Conservation (phyloP, 2,113 vertebrate genomes). For the Oncorhynchus clarkii region DNA sequence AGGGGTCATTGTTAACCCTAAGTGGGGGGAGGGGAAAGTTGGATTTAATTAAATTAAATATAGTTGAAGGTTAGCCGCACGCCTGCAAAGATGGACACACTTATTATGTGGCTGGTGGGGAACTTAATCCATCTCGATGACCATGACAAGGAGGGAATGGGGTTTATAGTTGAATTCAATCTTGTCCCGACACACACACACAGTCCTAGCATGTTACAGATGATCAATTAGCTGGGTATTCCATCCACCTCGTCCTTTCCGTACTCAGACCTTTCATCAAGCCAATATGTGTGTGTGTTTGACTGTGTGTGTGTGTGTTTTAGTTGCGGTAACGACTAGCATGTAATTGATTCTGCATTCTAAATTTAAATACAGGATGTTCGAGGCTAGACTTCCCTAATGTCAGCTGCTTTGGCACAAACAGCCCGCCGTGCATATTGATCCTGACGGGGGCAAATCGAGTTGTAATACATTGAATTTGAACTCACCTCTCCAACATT, state of each 20-base stretch:
- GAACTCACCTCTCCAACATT: too few relatives aligned
- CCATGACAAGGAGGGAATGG: too few relatives aligned
- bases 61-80: too few relatives aligned
- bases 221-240: too few relatives aligned
- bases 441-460: not conserved
- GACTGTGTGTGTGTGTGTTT: not conserved
- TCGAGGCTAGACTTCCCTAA: not conserved
- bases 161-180: too few relatives aligned
- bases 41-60: too few relatives aligned
- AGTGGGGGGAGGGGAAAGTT: rapidly evolving
- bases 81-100: not conserved
- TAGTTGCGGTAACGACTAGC: not conserved
- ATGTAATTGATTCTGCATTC: not conserved
- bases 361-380: not conserved
- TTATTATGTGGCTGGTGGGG: not conserved
- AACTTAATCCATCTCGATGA: not conserved
- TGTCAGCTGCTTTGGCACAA: not conserved
- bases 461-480: too few relatives aligned
- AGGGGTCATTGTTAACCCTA: too few relatives aligned
- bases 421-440: not conserved
- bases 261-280: too few relatives aligned
- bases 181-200: not conserved
- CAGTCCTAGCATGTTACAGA: too few relatives aligned
- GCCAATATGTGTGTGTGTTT: not conserved
- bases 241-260: too few relatives aligned